Base-by-base conservation (phyloP, 1,140 invertebrate species). In the Procambarus virginalis region DNA sequence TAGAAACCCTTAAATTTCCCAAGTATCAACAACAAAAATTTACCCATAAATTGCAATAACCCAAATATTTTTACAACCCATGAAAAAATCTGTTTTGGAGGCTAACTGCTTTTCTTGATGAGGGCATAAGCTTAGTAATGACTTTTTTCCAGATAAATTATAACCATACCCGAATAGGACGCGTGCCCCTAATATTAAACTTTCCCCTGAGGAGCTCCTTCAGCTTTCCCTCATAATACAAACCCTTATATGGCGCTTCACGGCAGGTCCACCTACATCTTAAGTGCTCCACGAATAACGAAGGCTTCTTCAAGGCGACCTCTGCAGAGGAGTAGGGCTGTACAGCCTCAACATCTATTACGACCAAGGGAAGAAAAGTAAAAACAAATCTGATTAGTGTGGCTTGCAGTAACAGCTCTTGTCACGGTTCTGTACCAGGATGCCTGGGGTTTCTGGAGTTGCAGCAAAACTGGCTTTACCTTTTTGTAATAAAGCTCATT, bases 341-440 rank as follows among this genome's bases (percentile, higher is more conserved):
- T 73, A 92, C 91, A 90, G 89, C 91, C 89, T 91, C 91, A 92
- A 92, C 85, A 92, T 90, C 91, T 92, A 92, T 78, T 92, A 88
- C 89, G 64, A 87, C 84, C 85, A 88, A 84, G 91, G 91, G 89
- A 92, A 90, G 84, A 91, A 92, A 92, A 92, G 86, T 92, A 88
- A 91, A 90, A 92, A 92, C 82, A 84, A 91, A 84, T 76, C 55
- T 88, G 73, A 90, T 92, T 91, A 92, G 91, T 92, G 51, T 79
- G 80, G 75, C 83, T 91, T 78, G 86, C 58, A 84, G 76, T 88
- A 73, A 89, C 80, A 75, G 75, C 81, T 78, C 81, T 89, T 60
- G 81, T 78, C 82, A 84, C 82, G 86, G 86, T 89, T 89, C 81
- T 84, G 55, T 76, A 89, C 87, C 87, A 89, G 87, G 87, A 89